A percentile compares a stretch with the other conserved stretches of the same genome.
Conservation (phyloP, 2,113 vertebrate species). For the Phainopepla nitens region DNA sequence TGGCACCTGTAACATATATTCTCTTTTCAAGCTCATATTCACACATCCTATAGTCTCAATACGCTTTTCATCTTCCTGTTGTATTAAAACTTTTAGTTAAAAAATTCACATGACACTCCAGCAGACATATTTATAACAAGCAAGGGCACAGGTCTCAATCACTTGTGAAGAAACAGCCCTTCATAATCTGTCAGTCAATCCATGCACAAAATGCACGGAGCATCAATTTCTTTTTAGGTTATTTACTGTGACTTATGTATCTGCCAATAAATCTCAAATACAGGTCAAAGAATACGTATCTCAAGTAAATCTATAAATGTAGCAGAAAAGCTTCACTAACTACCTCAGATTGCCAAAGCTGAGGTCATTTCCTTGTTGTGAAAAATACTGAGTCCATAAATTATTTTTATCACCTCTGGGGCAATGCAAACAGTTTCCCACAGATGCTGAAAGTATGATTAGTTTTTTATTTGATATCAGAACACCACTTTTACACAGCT, state of each 20-base stretch:
- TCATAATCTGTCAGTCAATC: slow-evolving; percentile 61
- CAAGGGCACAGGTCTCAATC: slow-evolving; percentile 47
- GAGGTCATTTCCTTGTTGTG: slow-evolving; percentile 76
- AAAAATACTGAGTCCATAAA: slow-evolving; percentile 72
- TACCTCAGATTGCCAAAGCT: slow-evolving; percentile 71
- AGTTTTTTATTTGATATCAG: slow-evolving; percentile 61
- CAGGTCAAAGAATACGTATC: slow-evolving; percentile 74
- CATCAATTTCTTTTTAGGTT: slow-evolving; percentile 72
- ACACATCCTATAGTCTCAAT: neutral
- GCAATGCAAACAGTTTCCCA: slow-evolving; percentile 73
- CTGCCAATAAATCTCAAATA: slow-evolving; percentile 79
- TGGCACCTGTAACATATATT: neutral
- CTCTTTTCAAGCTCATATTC: neutral
- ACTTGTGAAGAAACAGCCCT: slow-evolving; percentile 42
- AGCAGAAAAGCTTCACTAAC: slow-evolving; percentile 72
- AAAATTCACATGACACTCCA: slow-evolving; percentile 18
- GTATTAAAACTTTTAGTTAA: slow-evolving; percentile 44
- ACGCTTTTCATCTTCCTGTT: neutral
- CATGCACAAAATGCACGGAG: slow-evolving; percentile 62
- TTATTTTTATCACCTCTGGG: slow-evolving; percentile 75
- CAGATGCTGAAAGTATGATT: slow-evolving; percentile 68
- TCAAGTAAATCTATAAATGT: slow-evolving; percentile 77
- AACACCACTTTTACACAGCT: slow-evolving; percentile 53
- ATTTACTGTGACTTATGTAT: slow-evolving; percentile 76
- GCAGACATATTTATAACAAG: slow-evolving; percentile 61